Base-by-base conservation (phyloP, 2,797 vertebrate species). In the Psittacula echo region DNA sequence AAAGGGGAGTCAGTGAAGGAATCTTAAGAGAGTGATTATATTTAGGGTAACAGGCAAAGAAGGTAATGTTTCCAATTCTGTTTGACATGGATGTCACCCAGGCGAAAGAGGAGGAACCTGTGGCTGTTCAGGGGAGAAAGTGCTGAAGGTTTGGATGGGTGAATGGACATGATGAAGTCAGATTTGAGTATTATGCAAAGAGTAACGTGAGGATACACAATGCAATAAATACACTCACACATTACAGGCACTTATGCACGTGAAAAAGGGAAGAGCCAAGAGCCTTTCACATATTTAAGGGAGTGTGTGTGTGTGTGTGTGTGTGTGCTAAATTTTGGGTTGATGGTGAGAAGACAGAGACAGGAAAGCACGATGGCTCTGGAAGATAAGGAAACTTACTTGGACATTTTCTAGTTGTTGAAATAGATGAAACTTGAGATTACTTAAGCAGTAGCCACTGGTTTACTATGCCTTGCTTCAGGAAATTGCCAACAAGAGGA, bases 401-500 rank as follows among this genome's bases (percentile, higher is more conserved):
- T 75, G 41, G 61, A 45, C 3, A 3, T 67, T 90, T 91, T 61
- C 37, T 50, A 37, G 9, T 56, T 86, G 60, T 85, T 96, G 83
- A 90, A 93, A 77, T 7, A 76, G 51, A 58, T 60, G 51, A 91
- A 94, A 76, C 5, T 39, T 76, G 51, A 94, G 64, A 91, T 84
- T 90, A 68, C 67, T 68, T 77, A 48, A 94, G n/a, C 22, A 76
- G 54, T 51, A 93, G 80, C 73, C 83, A n/a, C 26, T 76, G 60
- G 30, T 88, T 91, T 94, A 41, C 67, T 56, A 21, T 73, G 58
- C 64, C 85, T 91, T 94, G 66, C 71, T 92, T 82, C 93, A 96
- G 91, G 89, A 95, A 96, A 95, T 96, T 78, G 78, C 19, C 11
- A 74, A 45, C 54, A 70, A 77, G 73, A 88, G 73, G 85, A 96